Conservation (phyloP, 2,113 vertebrate genomes). For the Chaetura pelagica region DNA sequence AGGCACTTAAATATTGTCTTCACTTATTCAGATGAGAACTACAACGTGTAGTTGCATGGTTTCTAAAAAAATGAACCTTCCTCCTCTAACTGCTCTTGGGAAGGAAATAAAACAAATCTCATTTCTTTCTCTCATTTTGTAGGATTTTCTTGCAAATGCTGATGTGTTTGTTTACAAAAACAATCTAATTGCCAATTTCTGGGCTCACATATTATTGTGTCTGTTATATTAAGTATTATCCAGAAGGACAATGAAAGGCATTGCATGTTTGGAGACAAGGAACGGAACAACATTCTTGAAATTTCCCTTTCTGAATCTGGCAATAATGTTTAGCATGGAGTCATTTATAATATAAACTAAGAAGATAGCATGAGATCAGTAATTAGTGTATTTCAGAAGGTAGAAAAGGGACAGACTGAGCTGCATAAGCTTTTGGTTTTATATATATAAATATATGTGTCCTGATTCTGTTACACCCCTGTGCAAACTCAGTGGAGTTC, state of each 20-base stretch:
- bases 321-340: neutral
- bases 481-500: neutral
- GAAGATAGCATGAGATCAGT: neutral
- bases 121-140: neutral
- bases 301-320: neutral
- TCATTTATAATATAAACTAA: neutral
- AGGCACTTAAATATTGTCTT: neutral
- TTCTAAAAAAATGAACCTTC: conserved; percentile 17
- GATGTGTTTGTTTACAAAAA: neutral
- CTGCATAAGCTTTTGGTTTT: neutral
- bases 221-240: neutral
- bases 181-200: neutral
- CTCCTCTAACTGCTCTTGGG: neutral
- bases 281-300: neutral
- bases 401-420: neutral
- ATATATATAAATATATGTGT: neutral
- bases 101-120: neutral
- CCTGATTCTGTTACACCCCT: neutral
- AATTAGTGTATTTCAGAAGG: neutral
- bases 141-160: neutral
- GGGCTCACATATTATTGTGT: neutral
- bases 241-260: neutral
- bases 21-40: neutral
- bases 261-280: neutral
- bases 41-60: neutral